phyloP scores from a whole-genome alignment of 37 sponge, comb jelly and placozoan species.

The Oopsacas minuta region DNA sequence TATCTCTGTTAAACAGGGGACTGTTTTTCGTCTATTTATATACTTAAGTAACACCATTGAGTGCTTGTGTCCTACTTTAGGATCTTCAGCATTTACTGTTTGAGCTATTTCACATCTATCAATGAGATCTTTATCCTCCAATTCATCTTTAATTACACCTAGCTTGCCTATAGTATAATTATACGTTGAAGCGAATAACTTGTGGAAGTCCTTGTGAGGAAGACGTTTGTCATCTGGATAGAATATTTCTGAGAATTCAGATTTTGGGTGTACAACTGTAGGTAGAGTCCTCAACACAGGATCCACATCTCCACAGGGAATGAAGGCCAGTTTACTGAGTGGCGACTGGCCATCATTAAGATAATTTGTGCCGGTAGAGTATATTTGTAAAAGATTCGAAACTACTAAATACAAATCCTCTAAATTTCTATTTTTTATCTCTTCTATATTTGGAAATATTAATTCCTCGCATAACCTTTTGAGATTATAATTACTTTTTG shows the following conservation, averaged over 20 bases:
- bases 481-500: background rate
- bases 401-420: background rate
- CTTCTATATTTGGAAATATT: conserved; percentile 5
- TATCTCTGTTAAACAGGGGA: background rate
- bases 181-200: background rate
- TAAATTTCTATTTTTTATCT: background rate
- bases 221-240: background rate
- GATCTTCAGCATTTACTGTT: background rate
- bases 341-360: background rate
- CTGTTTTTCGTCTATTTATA: background rate
- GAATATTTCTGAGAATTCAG: background rate
- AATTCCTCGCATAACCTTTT: background rate
- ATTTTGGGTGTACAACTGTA: background rate
- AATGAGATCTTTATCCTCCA: background rate
- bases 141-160: background rate
- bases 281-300: background rate
- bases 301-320: background rate
- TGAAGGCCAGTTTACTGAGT: background rate
- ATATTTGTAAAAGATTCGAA: background rate
- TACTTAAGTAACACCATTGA: background rate
- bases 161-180: background rate
- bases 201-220: background rate
- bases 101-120: background rate
- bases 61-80: background rate
- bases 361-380: background rate